A percentile compares a stretch with the other conserved stretches of the same genome.
Conservation (phyloP, 2,797 vertebrate species). For the Sebastes minor region DNA sequence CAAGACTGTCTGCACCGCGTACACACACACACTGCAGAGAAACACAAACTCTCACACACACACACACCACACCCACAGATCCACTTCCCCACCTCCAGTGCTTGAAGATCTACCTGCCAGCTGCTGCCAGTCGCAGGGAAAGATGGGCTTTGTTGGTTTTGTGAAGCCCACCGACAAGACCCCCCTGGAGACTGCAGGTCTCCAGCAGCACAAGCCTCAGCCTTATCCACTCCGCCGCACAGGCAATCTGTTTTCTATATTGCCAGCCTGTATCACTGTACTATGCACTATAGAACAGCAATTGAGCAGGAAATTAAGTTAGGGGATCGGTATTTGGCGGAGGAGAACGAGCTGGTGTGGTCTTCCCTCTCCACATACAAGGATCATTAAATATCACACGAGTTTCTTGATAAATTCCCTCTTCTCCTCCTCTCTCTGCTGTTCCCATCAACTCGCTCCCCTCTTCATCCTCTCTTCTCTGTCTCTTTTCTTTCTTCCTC, state of each 20-base stretch:
- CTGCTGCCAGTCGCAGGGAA: slow-evolving; percentile 86
- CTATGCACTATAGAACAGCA: slow-evolving; percentile 91
- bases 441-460: slow-evolving; percentile 70
- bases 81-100: slow-evolving; percentile 72
- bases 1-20: slow-evolving; percentile 54
- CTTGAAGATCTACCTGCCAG: slow-evolving; percentile 85
- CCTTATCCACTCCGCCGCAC: slow-evolving; percentile 85
- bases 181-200: slow-evolving; percentile 84
- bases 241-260: slow-evolving; percentile 91
- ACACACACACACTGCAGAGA: slow-evolving; percentile 45
- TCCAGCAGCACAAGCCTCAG: slow-evolving; percentile 83
- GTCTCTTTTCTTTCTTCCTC: slow-evolving; percentile 66
- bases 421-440: slow-evolving; percentile 67
- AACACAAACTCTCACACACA: slow-evolving; percentile 35
- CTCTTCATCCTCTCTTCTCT: slow-evolving; percentile 44
- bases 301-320: slow-evolving; percentile 93
- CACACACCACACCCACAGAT: slow-evolving; percentile 72
- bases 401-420: slow-evolving; percentile 85
- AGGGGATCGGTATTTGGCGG: slow-evolving; percentile 89
- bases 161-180: slow-evolving; percentile 87
- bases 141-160: slow-evolving; percentile 89
- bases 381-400: slow-evolving; percentile 90
- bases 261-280: slow-evolving; percentile 88
- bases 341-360: slow-evolving; percentile 85
- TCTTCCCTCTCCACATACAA: slow-evolving; percentile 86